These are phyloP conservation scores for Linyphia triangularis DNA, from an alignment of 2,888 invertebrate species.

Conservation along the genomic window DNA sequence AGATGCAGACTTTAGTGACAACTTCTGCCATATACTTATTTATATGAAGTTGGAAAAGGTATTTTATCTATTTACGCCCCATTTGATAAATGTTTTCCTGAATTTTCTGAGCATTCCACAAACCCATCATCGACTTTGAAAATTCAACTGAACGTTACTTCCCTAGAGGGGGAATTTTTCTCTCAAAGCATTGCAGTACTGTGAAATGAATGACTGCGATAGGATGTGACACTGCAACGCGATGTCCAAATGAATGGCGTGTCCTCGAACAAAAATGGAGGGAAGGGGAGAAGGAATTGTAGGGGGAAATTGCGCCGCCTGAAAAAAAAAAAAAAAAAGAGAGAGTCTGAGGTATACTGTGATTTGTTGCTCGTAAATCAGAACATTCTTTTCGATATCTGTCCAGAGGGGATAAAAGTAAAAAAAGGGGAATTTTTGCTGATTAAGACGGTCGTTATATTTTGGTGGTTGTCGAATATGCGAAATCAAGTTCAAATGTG, in stretches of 20 bases:
- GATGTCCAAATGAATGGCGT: constrained; percentile 20
- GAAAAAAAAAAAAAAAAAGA: neutral
- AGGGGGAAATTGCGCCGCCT: neutral
- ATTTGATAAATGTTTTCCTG: too few species aligned
- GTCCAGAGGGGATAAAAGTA: neutral
- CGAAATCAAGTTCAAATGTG: too few species aligned
- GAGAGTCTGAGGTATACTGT: neutral
- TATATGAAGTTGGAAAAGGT: too few species aligned
- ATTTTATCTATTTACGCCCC: too few species aligned
- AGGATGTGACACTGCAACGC: constrained; percentile 11
- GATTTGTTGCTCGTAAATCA: constrained; percentile 28
- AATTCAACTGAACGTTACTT: neutral
- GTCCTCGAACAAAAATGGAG: neutral
- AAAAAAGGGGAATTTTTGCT: neutral
- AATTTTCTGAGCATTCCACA: too few species aligned
- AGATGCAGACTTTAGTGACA: too few species aligned
- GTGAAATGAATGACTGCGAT: constrained; percentile 16
- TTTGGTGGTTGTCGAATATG: too few species aligned
- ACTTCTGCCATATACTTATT: too few species aligned
- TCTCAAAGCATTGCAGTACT: too few species aligned
- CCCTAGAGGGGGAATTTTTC: neutral
- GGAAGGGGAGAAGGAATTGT: neutral
- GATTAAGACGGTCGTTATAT: neutral
- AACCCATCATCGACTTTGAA: neutral
- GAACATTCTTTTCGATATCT: neutral